Evolutionary conservation across 2,113 vertebrate genomes (phyloP).

Genomic region (Nothocercus julius): DNA sequence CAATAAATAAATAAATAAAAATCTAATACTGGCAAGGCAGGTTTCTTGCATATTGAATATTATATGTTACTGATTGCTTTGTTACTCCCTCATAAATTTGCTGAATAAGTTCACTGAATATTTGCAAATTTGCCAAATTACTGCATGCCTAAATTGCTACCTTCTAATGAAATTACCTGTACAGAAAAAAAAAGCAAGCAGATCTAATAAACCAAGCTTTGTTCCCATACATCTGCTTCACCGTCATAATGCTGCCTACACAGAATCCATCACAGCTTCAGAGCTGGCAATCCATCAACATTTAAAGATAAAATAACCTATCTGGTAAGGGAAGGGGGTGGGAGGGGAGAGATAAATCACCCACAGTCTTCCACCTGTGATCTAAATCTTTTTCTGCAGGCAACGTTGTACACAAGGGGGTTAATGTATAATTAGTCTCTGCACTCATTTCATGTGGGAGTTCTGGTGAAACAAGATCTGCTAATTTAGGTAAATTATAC

Average conservation of each 20-base stretch:
- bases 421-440: background rate
- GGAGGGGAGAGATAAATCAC: slow-evolving; percentile 36
- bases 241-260: background rate
- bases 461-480: slow-evolving; percentile 3
- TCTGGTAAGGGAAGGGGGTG: background rate
- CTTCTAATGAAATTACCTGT: background rate
- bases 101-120: background rate
- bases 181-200: background rate
- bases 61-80: background rate
- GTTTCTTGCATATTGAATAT: background rate
- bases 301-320: slow-evolving; percentile 45
- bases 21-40: background rate
- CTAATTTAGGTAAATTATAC: background rate
- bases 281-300: background rate
- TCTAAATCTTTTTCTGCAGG: background rate
- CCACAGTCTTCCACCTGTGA: slow-evolving; percentile 16
- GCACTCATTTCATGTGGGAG: background rate
- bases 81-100: background rate
- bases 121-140: background rate
- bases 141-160: background rate
- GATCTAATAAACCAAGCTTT: background rate
- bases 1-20: background rate
- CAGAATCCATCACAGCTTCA: slow-evolving; percentile 21
- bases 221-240: slow-evolving; percentile 8
- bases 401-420: background rate